These are phyloP conservation scores for Caradrina clavipalpis DNA, from an alignment of 2,888 invertebrate species.

Conservation along the genomic window DNA sequence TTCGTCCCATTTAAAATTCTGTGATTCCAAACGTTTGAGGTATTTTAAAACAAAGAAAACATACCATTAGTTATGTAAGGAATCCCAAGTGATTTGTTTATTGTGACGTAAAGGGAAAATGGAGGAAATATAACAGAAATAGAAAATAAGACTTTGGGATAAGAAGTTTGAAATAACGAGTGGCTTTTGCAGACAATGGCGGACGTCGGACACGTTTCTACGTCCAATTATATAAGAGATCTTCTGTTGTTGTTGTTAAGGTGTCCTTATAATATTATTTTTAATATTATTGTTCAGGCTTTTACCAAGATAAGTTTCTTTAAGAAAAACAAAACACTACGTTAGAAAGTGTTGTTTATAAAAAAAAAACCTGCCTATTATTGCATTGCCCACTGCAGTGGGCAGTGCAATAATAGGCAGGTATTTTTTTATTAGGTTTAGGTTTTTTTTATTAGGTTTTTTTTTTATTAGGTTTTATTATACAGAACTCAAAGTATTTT, in stretches of 20 bases:
- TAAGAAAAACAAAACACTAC: constrained; percentile 1
- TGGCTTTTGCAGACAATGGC: constrained; percentile 32
- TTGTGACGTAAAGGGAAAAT: constrained; percentile 52
- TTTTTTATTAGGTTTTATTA: no score
- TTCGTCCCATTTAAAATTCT: constrained; percentile 66
- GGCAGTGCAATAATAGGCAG: no score
- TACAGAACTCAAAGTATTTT: no score
- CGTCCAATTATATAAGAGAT: constrained; percentile 31
- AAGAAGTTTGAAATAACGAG: constrained; percentile 38
- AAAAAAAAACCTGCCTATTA: no score
- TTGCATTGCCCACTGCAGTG: no score
- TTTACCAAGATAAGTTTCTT: not conserved
- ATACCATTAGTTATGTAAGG: constrained; percentile 69
- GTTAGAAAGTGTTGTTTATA: no score
- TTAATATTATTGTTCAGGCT: constrained; percentile 16
- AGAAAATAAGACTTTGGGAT: constrained; percentile 7
- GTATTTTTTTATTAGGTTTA: no score
- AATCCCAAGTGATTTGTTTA: constrained; percentile 63
- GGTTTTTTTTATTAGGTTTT: no score
- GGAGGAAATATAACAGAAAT: constrained; percentile 39
- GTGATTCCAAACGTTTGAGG: constrained; percentile 66
- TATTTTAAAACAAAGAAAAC: constrained; percentile 85
- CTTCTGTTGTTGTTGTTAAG: constrained; percentile 7
- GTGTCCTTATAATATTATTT: constrained; percentile 18
- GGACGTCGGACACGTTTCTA: constrained; percentile 25